phyloP scores from a whole-genome alignment of 2,888 invertebrate genomes.

The Allacma fusca region DNA sequence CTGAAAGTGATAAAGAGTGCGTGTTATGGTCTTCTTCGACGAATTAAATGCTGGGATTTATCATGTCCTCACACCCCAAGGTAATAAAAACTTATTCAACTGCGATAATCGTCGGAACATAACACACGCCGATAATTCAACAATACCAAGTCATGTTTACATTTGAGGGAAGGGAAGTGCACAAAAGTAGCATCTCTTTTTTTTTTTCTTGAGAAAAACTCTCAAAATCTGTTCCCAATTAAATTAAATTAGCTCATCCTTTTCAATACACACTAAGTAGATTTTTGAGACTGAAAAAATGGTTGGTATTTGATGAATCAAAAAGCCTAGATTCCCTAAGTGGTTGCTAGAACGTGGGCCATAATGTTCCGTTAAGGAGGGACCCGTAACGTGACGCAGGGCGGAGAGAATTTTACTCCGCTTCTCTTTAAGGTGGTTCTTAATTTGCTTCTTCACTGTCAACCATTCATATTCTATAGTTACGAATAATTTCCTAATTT shows the following conservation, averaged over 20 bases:
- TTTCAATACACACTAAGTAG: slow-evolving; percentile 11
- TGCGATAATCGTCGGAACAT: not conserved
- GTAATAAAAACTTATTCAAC: slow-evolving; percentile 22
- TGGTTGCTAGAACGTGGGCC: not conserved
- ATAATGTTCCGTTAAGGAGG: not conserved
- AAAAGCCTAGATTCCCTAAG: slow-evolving; percentile 12
- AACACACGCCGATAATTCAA: not conserved
- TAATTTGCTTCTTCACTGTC: too few species aligned
- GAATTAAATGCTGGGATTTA: slow-evolving; percentile 12
- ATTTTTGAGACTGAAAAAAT: not conserved
- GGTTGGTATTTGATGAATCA: not conserved
- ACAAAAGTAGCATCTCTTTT: not conserved
- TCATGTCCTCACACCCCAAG: slow-evolving; percentile 27
- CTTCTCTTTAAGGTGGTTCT: too few species aligned
- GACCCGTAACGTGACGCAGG: too few species aligned
- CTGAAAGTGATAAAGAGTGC: slow-evolving; percentile 17
- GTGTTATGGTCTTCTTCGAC: slow-evolving; percentile 16
- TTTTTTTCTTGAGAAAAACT: not conserved
- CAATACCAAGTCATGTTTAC: not conserved
- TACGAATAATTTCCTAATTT: too few species aligned
- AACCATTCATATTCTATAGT: too few species aligned
- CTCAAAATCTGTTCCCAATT: slow-evolving; percentile 16
- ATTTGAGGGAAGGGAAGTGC: not conserved
- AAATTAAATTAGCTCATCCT: slow-evolving; percentile 10
- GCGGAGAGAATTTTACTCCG: too few species aligned